Conservation (phyloP, 2,888 invertebrate genomes). For the Philopedon plagiatum region DNA sequence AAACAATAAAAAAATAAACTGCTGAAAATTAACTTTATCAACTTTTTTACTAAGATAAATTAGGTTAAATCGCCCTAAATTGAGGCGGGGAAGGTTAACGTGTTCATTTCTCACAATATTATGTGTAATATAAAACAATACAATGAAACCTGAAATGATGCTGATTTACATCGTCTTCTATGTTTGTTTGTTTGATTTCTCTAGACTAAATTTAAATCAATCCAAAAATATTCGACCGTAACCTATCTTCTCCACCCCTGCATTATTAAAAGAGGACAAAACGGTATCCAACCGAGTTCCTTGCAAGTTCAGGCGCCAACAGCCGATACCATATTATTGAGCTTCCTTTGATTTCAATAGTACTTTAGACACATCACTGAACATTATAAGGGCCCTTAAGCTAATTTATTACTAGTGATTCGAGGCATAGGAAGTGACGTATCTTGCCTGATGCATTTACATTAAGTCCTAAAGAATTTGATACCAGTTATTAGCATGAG, state of each 20-base stretch:
- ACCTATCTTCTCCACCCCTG: slow-evolving; percentile 17
- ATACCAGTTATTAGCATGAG: background rate
- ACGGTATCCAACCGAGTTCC: slow-evolving; percentile 30
- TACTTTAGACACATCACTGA: slow-evolving; percentile 40
- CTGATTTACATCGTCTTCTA: no score
- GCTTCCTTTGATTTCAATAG: slow-evolving; percentile 60
- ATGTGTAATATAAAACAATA: no score
- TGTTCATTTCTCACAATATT: no score
- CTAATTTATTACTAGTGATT: slow-evolving; percentile 35
- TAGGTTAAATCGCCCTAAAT: no score
- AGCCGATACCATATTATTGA: slow-evolving; percentile 51
- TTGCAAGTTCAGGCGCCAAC: slow-evolving; percentile 54
- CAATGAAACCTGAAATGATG: no score
- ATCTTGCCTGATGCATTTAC: slow-evolving; percentile 4
- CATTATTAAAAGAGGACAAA: slow-evolving; percentile 15
- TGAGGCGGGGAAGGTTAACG: no score
- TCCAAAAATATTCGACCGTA: background rate
- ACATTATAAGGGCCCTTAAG: slow-evolving; percentile 27
- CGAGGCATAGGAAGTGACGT: slow-evolving; percentile 21
- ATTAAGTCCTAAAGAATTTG: background rate
- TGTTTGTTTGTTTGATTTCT: no score
- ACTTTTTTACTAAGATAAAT: no score
- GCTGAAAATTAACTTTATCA: no score
- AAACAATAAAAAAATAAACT: no score
- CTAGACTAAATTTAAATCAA: background rate